Evolutionary conservation across 2,888 invertebrate genomes (phyloP), one percentile per base, ranked within the genome.

Genomic region (Pecten maximus): DNA sequence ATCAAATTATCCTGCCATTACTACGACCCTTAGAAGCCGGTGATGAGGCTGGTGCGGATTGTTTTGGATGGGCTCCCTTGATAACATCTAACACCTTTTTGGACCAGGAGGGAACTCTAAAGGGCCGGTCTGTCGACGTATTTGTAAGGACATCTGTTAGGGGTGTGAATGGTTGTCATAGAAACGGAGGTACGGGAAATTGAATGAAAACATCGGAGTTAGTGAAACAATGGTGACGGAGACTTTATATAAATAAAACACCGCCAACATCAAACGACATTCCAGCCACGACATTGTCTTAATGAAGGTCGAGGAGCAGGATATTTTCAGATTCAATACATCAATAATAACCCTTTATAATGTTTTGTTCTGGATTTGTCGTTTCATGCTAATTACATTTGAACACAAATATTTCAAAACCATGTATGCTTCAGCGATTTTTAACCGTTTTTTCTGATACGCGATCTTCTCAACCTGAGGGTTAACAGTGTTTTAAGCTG

Each of bases 101-200:
- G 23, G 74, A 74, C 35, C 74, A 74, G 28, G 74, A 74, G 74
- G 74, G 16, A 74, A 74, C 74, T 74, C 74, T 74, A 74, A 74
- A 74, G 74, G 74, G 74, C 74, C 74, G 74, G 35, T 74, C 74
- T 74, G 74, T 74, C 74, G 74, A 74, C 74, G 74, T 74, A 74
- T 74, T 74, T 74, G 35, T 74, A 74, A 8, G 35, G 74, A 74
- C 74, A 74, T 74, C 74, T 74, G 74, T 74, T 74, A 74, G 74
- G 74, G 74, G 74, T 74, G 74, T 74, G 74, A 74, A 74, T 74
- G 74, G 74, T 74, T 74, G 74, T 74, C 74, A 74, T 74, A 74
- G 74, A 74, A 74, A 74, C 74, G 74, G 74, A 74, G 74, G 74
- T 74, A 74, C 74, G 74, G 74, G 35, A 74, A 74, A 74, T 74